Evolutionary conservation across 2,888 invertebrate genomes (phyloP).

Genomic region (Cerceris rybyensis): DNA sequence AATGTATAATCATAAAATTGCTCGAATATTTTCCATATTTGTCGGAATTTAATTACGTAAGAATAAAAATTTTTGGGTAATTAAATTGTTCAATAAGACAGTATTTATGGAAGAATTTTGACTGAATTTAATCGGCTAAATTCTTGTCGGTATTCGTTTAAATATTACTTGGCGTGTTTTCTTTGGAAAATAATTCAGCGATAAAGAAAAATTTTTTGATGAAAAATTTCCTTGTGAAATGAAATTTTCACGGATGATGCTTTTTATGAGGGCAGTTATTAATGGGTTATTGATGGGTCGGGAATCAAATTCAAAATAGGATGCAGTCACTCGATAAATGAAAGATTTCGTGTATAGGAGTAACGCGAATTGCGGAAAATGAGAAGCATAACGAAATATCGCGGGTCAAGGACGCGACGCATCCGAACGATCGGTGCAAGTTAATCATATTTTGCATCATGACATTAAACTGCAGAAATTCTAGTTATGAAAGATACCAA

Average conservation of each 20-base stretch:
- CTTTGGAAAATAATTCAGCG: no score
- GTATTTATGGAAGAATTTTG: no score
- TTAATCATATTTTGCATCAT: neutral
- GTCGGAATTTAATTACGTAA: no score
- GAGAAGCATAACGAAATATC: constrained; percentile 1
- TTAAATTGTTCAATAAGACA: no score
- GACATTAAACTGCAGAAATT: neutral
- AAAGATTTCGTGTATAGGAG: neutral
- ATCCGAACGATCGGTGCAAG: neutral
- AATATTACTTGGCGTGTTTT: no score
- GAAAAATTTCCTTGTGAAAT: neutral
- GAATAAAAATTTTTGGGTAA: no score
- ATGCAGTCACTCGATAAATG: neutral
- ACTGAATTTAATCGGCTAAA: no score
- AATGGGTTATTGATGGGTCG: neutral
- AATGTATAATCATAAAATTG: no score
- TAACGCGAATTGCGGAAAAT: neutral
- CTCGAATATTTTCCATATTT: no score
- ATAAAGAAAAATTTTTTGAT: no score
- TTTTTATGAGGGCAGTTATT: neutral
- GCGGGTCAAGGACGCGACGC: constrained; percentile 1
- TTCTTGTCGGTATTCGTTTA: no score
- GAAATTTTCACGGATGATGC: neutral
- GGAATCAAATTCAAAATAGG: neutral
- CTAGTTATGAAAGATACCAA: neutral